These are phyloP conservation scores for Andrena flavipes DNA, from an alignment of 2,888 invertebrate species.

Conservation along the genomic window DNA sequence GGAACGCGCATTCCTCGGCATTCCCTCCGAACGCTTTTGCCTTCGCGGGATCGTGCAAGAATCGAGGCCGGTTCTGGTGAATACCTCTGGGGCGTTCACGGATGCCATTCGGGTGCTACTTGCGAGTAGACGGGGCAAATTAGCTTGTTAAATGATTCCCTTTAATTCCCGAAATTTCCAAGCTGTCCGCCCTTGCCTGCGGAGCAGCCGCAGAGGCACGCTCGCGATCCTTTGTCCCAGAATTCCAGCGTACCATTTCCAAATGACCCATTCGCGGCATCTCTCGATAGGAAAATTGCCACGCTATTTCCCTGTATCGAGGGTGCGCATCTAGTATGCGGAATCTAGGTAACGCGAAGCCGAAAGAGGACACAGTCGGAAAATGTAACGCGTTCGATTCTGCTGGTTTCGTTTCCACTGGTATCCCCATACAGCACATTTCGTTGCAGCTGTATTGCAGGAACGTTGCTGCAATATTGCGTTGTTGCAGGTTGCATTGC, in stretches of 20 bases:
- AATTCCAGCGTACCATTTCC: neutral
- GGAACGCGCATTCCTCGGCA: neutral
- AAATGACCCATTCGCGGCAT: neutral
- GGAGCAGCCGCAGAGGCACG: neutral
- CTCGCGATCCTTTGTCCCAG: neutral
- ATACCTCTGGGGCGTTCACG: neutral
- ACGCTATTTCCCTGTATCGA: neutral
- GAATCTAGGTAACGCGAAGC: neutral
- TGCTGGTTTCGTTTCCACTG: neutral
- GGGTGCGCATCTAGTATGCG: constrained; percentile 6
- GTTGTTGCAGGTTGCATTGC: no score
- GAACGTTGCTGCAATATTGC: no score
- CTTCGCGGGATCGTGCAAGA: neutral
- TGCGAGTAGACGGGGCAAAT: neutral
- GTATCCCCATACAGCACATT: no score
- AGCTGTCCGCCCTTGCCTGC: neutral
- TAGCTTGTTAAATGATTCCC: neutral
- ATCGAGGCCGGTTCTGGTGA: neutral
- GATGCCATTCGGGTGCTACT: neutral
- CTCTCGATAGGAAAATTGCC: constrained; percentile 29
- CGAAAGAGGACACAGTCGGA: neutral
- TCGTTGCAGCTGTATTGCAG: no score
- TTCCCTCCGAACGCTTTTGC: neutral
- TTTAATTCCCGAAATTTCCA: no score
- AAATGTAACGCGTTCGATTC: constrained; percentile 5